Conservation (phyloP, 2,797 vertebrate genomes). For the Clarias platycephalus region DNA sequence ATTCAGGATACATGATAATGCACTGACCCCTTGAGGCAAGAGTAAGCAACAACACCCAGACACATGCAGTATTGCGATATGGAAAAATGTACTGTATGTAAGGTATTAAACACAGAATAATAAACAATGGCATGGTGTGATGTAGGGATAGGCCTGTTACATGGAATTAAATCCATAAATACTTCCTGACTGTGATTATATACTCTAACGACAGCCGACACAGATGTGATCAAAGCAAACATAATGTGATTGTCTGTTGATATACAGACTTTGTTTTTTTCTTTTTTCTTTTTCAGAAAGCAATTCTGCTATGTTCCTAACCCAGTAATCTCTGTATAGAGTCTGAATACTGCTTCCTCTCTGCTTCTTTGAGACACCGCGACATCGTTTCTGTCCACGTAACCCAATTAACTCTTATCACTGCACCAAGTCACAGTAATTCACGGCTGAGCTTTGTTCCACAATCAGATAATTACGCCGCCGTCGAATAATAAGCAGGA, state of each 20-base stretch:
- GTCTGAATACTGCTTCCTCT: constrained; percentile 8
- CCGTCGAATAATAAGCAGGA: constrained; percentile 21
- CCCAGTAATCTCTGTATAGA: constrained; percentile 2
- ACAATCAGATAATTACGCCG: constrained; percentile 36
- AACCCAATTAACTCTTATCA: constrained; percentile 49
- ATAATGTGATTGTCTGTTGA: neutral
- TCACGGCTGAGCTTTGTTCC: constrained; percentile 19
- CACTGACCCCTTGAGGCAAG: constrained; percentile 39
- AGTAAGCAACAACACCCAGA: neutral
- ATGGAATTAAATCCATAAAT: neutral
- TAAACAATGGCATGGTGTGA: neutral
- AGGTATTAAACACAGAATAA: neutral
- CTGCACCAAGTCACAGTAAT: constrained; percentile 33
- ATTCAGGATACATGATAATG: constrained; percentile 1
- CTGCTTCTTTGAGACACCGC: neutral
- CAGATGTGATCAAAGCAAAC: neutral
- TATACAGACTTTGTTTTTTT: neutral
- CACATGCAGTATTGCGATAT: neutral
- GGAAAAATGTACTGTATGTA: too few species aligned
- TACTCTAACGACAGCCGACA: neutral
- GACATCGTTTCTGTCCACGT: constrained; percentile 26
- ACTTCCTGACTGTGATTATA: neutral
- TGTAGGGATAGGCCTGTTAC: neutral
- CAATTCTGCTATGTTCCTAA: constrained; percentile 2
- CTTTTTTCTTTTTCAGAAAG: neutral